Evolutionary conservation across 1,140 invertebrate species (phyloP).

Genomic region (Andricus grossulariae): DNA sequence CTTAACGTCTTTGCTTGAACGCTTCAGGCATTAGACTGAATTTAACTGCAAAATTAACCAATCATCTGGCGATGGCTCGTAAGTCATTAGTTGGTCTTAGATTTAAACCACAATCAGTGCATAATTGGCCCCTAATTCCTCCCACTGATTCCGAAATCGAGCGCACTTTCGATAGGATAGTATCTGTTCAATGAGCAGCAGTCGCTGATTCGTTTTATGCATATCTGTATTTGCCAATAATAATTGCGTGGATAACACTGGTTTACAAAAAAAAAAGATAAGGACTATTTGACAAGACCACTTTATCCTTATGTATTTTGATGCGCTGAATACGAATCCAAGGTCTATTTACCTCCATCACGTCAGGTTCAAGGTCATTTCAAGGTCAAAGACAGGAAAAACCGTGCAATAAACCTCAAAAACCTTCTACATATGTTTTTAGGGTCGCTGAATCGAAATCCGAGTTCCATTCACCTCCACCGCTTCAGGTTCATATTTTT

Average conservation of each 20-base stretch:
- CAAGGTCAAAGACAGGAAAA: too few species aligned
- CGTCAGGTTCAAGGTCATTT: too few species aligned
- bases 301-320: too few species aligned
- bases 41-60: background rate
- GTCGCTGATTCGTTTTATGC: background rate
- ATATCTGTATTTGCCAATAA: background rate
- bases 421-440: too few species aligned
- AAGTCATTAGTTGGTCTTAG: conserved; percentile 4
- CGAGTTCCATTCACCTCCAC: too few species aligned
- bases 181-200: background rate
- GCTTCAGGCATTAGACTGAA: background rate
- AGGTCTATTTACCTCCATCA: too few species aligned
- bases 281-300: too few species aligned
- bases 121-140: conserved; percentile 13
- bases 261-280: too few species aligned
- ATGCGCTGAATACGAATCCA: too few species aligned
- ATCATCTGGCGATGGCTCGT: background rate
- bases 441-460: too few species aligned
- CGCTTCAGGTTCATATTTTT: too few species aligned
- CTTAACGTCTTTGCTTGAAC: background rate
- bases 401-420: too few species aligned
- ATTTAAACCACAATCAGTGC: conserved; percentile 2
- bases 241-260: background rate
- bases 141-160: conserved; percentile 2
- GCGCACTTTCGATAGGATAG: conserved; percentile 10